A percentile compares a stretch with the other conserved stretches of the same genome.
phyloP scores from a whole-genome alignment of 2,888 invertebrate genomes.

The Conomelus anceps region DNA sequence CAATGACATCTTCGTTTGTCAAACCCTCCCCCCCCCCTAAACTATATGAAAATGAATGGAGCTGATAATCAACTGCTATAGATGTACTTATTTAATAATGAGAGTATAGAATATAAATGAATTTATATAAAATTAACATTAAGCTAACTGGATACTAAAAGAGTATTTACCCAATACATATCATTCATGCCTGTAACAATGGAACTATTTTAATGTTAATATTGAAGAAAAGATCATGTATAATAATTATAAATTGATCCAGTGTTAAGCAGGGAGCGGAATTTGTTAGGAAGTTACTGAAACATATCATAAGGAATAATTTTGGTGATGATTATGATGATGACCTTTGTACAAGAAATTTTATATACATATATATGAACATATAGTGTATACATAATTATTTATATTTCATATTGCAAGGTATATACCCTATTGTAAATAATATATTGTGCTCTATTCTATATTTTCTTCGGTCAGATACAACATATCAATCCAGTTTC shows the following conservation, averaged over 20 bases:
- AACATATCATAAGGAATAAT: not conserved
- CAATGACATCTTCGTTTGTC: not conserved
- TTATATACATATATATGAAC: not conserved
- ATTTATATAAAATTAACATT: not conserved
- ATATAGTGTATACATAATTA: not conserved
- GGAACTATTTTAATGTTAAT: not conserved
- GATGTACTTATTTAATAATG: not conserved
- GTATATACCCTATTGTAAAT: not conserved
- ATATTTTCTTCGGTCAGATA: not conserved
- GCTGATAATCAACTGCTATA: not conserved
- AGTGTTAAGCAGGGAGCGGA: not conserved
- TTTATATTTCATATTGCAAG: not conserved
- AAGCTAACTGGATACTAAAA: not conserved
- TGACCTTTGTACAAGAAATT: not conserved
- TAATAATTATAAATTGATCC: not conserved
- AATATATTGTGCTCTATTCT: not conserved
- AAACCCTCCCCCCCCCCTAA: not conserved
- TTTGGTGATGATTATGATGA: no score
- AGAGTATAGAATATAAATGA: not conserved
- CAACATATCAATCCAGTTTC: not conserved
- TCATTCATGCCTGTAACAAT: not conserved
- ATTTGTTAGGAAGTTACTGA: not conserved
- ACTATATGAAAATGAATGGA: not conserved
- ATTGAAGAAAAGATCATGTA: not conserved
- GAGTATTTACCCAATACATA: not conserved